phyloP scores from a whole-genome alignment of 2,797 vertebrate species.

The Emydoidea blandingii region DNA sequence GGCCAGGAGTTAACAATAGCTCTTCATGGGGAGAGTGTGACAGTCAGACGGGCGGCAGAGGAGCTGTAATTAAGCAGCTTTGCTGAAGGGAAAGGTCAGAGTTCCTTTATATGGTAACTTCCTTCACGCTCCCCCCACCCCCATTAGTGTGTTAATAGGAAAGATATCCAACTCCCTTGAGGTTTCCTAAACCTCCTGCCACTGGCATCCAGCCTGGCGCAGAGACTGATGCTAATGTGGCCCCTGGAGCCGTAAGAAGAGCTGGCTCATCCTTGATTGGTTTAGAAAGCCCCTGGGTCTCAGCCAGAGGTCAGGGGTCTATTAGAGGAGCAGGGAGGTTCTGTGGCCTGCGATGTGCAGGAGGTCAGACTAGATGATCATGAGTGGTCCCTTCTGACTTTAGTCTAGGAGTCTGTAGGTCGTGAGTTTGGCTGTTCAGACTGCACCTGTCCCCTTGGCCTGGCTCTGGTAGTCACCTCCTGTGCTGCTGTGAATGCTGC shows the following conservation, averaged over 20 bases:
- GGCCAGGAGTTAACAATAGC: constrained; percentile 1
- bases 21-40: not conserved
- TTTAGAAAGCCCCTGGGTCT: not conserved
- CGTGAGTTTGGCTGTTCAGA: not conserved
- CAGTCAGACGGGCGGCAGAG: not conserved
- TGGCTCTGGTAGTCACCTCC: not conserved
- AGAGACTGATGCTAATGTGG: not conserved
- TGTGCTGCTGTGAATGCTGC: not conserved
- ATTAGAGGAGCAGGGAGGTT: no score
- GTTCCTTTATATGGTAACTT: not conserved
- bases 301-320: not conserved
- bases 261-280: not conserved
- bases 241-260: not conserved
- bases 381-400: no score
- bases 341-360: no score
- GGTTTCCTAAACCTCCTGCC: not conserved
- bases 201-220: not conserved
- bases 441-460: not conserved
- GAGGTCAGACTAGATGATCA: no score
- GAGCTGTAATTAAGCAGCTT: not conserved
- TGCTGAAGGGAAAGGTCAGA: not conserved
- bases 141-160: not conserved
- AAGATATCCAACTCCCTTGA: not conserved
- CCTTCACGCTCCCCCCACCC: not conserved
- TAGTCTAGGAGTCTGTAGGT: no score